Evolutionary conservation across 1,140 invertebrate species (phyloP).

Genomic region (Saccostrea cuccullata): DNA sequence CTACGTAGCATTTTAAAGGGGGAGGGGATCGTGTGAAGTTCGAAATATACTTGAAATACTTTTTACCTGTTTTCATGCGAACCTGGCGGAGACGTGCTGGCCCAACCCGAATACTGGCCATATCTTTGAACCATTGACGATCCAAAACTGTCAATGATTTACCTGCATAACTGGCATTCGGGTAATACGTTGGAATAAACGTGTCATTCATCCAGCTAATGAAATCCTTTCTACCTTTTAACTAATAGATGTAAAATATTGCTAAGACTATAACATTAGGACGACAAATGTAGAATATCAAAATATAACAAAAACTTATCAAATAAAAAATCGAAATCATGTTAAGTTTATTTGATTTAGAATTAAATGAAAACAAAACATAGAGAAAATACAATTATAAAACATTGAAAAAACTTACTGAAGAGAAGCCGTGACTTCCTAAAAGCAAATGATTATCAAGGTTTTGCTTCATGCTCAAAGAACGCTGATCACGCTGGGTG

Average conservation of each 20-base stretch:
- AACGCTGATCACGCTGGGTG: conserved; percentile 55
- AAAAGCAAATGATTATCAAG: conserved; percentile 50
- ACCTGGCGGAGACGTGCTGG: conserved; percentile 63
- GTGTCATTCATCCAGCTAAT: conserved; percentile 55
- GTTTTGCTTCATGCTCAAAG: conserved; percentile 48
- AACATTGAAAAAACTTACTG: conserved; percentile 14
- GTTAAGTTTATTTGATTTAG: too few relatives aligned
- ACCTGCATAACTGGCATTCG: conserved; percentile 54
- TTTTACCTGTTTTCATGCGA: conserved; percentile 49
- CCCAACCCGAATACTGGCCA: conserved; percentile 61
- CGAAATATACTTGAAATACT: too few relatives aligned
- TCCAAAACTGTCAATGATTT: not conserved
- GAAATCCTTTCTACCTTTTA: not conserved
- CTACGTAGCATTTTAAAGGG: too few relatives aligned
- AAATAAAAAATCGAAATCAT: too few relatives aligned
- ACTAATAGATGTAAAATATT: not conserved
- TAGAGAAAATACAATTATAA: too few relatives aligned
- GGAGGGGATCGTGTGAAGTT: too few relatives aligned
- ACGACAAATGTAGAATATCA: too few relatives aligned
- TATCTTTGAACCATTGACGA: conserved; percentile 54
- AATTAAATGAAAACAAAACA: too few relatives aligned
- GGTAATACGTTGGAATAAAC: conserved; percentile 57
- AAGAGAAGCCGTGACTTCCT: conserved; percentile 40
- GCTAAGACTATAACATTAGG: too few relatives aligned
- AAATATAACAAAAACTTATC: too few relatives aligned